phyloP scores from a whole-genome alignment of 2,888 invertebrate genomes.

The Steinernema hermaphroditum region DNA sequence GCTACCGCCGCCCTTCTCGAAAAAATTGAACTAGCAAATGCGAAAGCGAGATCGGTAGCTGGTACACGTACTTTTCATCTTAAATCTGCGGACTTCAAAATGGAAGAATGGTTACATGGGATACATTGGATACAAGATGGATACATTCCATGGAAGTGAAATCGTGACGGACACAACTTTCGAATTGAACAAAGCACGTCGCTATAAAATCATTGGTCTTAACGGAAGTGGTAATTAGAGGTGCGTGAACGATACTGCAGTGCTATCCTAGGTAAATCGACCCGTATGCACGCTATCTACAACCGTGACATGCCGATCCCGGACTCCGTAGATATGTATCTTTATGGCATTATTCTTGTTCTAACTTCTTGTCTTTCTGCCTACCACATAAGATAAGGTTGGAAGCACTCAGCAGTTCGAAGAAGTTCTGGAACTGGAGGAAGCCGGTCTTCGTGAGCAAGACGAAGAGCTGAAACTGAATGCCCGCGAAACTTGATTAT shows the following conservation, averaged over 20 bases:
- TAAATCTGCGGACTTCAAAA: constrained; percentile 89
- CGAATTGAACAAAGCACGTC: constrained; percentile 92
- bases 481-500: too few species aligned
- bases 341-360: too few species aligned
- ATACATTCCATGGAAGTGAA: constrained; percentile 96
- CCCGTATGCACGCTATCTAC: constrained; percentile 85
- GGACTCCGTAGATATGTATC: constrained; percentile 94
- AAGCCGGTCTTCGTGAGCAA: too few species aligned
- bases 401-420: too few species aligned
- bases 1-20: constrained; percentile 63
- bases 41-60: constrained; percentile 89
- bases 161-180: constrained; percentile 90
- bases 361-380: too few species aligned
- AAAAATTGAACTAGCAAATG: constrained; percentile 78
- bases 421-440: too few species aligned
- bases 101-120: too few species aligned
- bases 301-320: constrained; percentile 92
- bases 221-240: constrained; percentile 84
- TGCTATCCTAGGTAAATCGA: constrained; percentile 82
- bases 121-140: constrained; percentile 81
- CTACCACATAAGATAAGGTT: too few species aligned
- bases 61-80: constrained; percentile 93
- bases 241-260: not conserved
- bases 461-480: too few species aligned
- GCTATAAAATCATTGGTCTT: constrained; percentile 94